Evolutionary conservation across 2,113 vertebrate species (phyloP), one percentile per base, ranked within the genome.

Genomic region (Chunga burmeisteri): DNA sequence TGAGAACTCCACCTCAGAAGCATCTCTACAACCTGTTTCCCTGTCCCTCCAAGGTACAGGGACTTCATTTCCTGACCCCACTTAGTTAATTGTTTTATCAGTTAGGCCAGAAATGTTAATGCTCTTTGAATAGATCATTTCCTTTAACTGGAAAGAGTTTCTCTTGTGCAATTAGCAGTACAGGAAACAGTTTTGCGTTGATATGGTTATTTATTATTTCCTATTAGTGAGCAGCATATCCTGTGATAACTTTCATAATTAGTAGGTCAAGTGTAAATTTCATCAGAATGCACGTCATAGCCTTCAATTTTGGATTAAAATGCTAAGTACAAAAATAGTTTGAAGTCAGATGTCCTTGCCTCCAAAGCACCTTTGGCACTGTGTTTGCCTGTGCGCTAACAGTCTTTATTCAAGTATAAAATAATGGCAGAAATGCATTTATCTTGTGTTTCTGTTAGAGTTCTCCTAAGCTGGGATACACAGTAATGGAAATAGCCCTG

Each of bases 191-290:
- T 97, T 97, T 94, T 94, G 86, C 34, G 26, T 91, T 94, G 90
- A 80, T 94, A 77, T 20, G 50, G 58, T 95, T 98, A 97, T 96
- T 97, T 98, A 98, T 96, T 97, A 96, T 98, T 98, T 98, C 97
- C 98, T 97, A 96, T 91, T 96, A 97, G 85, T 23, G 34, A 96
- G 81, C 79, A 86, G 36, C 18, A 61, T 84, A 96, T 97, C 97
- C 98, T 95, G 55, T 30, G 83, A 92, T 94, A 92, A 93, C 58
- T 88, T 97, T 59, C 50, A 63, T 86, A 96, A 96, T 85, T 93
- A 78, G 56, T 62, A 82, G 90, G 59, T 82, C 81, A 91, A 95
- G 71, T 84, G 32, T 62, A 88, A 90, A 53, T 86, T 93, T 97
- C 58, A 25, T 83, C 73, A 94, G 90, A 94, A 81, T 38, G 17